Evolutionary conservation across 1,140 invertebrate species (phyloP).

Genomic region (Meloidogyne hapla): DNA sequence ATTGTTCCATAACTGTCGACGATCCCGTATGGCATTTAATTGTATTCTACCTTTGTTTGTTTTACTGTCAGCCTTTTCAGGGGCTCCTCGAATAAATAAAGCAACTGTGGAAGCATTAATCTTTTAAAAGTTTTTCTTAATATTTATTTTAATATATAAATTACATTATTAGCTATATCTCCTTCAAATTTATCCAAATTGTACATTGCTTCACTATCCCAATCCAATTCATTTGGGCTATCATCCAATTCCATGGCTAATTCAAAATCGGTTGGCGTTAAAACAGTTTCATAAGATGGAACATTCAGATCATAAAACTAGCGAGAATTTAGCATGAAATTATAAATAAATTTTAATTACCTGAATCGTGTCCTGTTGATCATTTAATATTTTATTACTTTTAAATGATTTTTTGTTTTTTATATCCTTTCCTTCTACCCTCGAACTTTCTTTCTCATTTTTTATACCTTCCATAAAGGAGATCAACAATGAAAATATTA

Average conservation of each 20-base stretch:
- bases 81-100: constrained; percentile 54
- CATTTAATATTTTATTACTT: constrained; percentile 2
- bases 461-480: neutral
- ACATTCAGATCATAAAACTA: constrained; percentile 53
- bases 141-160: constrained; percentile 7
- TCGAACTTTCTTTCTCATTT: neutral
- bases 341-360: neutral
- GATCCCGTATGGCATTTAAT: constrained; percentile 60
- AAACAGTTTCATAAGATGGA: constrained; percentile 60
- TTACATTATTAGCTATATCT: constrained; percentile 64
- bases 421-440: neutral
- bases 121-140: constrained; percentile 37
- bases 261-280: constrained; percentile 60
- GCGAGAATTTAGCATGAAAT: neutral
- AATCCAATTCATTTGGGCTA: constrained; percentile 39
- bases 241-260: constrained; percentile 48
- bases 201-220: constrained; percentile 64
- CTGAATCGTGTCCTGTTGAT: neutral
- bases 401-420: neutral
- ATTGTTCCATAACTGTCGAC: constrained; percentile 59
- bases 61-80: constrained; percentile 33
- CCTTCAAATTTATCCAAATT: constrained; percentile 59
- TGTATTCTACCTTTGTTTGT: constrained; percentile 35
- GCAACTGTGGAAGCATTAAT: constrained; percentile 59
- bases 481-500: neutral